Base-by-base conservation (phyloP, 1,140 invertebrate species). In the Drosophila paulistorum region DNA sequence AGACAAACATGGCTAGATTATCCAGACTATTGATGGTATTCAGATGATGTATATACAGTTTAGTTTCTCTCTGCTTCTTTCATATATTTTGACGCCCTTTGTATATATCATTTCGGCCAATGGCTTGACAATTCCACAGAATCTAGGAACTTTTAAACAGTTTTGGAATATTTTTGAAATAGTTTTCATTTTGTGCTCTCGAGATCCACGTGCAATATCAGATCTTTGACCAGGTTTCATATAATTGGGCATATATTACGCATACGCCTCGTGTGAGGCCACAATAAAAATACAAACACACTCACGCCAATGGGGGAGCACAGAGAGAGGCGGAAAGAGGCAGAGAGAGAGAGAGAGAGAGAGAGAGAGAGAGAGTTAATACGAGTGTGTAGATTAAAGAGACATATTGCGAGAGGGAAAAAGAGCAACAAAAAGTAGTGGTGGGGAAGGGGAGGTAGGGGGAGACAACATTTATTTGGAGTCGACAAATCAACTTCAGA, bases 181-280 rank as follows among this genome's bases (percentile, higher is more conserved):
- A 2, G 7, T 37, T 13, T 39, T 9, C 3, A 11, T 5, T 20
- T 20, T 14, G 45, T 20, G 7, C 45, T 10, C 17, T 10, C 2
- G 45, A 30, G 5, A 30, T 6, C 14, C 45, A 7, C 14, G 9
- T 48, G 14, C 14, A 48, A 48, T 13, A 48, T 20, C 45, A 48
- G 45, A 48, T 48, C 37, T 7, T 20, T 48, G 14, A 20, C 7
- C 45, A 51, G 7, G 11, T 6, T 7, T 10, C 45, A 51, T 11
- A 41, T 55, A n/a, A 33, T 10, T 30, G 45, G 7, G 37, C 51
- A 5, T 58, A 65, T 59, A 76, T 76, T 76, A 76, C 74, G 74
- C 73, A 76, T 76, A 76, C 74, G 74, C 74, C 73, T 55, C 60
- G 73, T 76, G 66, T 11, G 35, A 42, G 48, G n/a, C 48, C 35